phyloP scores from a whole-genome alignment of 2,113 vertebrate species.

The Tapirus terrestris region DNA sequence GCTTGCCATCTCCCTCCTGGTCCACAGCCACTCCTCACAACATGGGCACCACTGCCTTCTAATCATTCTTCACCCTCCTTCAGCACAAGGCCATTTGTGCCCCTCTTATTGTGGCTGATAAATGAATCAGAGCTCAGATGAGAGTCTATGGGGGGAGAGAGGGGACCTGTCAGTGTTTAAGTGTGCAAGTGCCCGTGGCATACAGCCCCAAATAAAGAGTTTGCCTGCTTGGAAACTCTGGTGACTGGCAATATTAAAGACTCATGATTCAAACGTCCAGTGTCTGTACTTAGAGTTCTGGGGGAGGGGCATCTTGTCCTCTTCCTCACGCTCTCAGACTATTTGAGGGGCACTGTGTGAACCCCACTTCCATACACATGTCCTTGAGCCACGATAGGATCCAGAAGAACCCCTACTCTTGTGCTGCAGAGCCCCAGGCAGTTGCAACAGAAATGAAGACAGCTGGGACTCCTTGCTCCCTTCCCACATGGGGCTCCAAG shows the following conservation, averaged over 20 bases:
- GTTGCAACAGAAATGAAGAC: not conserved
- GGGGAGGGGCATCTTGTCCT: not conserved
- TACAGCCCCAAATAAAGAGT: not conserved
- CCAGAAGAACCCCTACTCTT: not conserved
- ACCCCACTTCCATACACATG: not conserved
- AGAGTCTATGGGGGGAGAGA: not conserved
- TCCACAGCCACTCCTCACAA: not conserved
- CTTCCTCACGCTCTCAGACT: not conserved
- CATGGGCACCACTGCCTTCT: not conserved
- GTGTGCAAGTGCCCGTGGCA: not conserved
- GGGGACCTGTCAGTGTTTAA: not conserved
- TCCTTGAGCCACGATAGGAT: not conserved
- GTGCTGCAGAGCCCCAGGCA: not conserved
- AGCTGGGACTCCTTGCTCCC: not conserved
- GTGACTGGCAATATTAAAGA: not conserved
- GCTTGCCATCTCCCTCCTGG: not conserved
- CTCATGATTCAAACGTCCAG: not conserved
- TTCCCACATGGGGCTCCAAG: rapidly evolving
- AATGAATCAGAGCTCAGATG: not conserved
- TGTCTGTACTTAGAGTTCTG: not conserved
- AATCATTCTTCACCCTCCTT: not conserved
- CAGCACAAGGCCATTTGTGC: not conserved
- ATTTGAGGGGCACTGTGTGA: not conserved
- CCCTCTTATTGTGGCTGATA: not conserved
- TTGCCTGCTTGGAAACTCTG: not conserved